These are phyloP conservation scores for Percina caprodes DNA, from an alignment of 2,113 vertebrate species.

Conservation along the genomic window DNA sequence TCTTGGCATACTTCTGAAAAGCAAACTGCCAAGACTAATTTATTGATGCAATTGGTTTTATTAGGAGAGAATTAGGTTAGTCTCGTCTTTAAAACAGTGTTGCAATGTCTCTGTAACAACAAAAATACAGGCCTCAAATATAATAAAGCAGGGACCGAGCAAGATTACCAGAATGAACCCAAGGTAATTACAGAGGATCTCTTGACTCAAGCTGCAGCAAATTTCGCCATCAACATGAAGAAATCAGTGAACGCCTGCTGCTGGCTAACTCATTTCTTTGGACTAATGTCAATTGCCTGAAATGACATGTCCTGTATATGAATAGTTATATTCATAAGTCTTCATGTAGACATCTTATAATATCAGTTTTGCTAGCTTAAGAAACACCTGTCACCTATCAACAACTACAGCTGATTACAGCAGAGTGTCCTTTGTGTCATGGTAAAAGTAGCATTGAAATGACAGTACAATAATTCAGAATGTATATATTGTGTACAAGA, in stretches of 20 bases:
- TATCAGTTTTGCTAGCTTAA: too few species aligned
- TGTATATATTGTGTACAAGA: not conserved
- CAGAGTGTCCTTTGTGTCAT: not conserved
- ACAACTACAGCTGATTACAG: constrained; percentile 9
- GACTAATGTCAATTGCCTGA: constrained; percentile 45
- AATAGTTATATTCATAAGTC: not conserved
- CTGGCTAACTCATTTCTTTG: constrained; percentile 5
- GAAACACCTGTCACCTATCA: too few species aligned
- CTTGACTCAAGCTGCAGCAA: constrained; percentile 13
- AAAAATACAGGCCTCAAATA: not conserved
- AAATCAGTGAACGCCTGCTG: constrained; percentile 26
- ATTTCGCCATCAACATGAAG: constrained; percentile 6
- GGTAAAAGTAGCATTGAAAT: constrained; percentile 10
- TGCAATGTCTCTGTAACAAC: not conserved
- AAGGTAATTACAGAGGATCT: not conserved
- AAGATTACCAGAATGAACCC: constrained; percentile 14
- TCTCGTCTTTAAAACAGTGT: not conserved
- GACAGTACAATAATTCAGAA: not conserved
- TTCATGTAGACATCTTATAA: not conserved
- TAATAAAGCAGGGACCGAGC: not conserved
- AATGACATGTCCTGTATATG: not conserved
- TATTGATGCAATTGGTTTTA: not conserved
- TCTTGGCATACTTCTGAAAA: not conserved
- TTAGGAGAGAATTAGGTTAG: not conserved
- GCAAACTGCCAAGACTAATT: constrained; percentile 18